Base-by-base conservation (phyloP, 2,113 vertebrate species). In the Pedionomus torquatus region DNA sequence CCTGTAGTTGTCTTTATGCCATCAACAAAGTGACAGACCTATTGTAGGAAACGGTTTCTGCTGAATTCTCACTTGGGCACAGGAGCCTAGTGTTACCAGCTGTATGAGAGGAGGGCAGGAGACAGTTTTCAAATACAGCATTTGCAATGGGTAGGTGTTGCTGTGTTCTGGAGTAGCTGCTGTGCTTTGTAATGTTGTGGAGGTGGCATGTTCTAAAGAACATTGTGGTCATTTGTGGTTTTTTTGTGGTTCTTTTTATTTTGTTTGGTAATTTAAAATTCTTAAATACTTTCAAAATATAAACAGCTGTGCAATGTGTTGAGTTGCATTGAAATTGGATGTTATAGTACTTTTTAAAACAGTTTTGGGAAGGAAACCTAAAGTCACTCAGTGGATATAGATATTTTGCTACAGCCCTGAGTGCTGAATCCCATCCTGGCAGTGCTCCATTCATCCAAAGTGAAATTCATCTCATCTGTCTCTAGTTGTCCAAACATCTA, bases 151-250 rank as follows among this genome's bases (percentile, higher is more conserved):
- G 44, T 39, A 35, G 15, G 4, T 43, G 48, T 77, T 76, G 5
- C 60, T 15, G 1, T 48, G 7, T 10, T 25, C 75, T 52, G 39
- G 35, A 75, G 44, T 15, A n/a, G 13, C 39, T 28, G 9, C 51
- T 66, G 19, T 74, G 54, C 60, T 71, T 77, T 54, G 30, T 65
- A 17, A 37, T 41, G 66, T 58, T 49, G 48, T 1, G 2, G 7
- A 55, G 39, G 43, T 11, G 17, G 13, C 31, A 18, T 0, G 0
- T 66, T 61, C 12, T 54, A 30, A 87, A 77, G 49, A 83, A 39
- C 1, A 0, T 12, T 1, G 23, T 35, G 25, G 20, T 61, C 0
- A 11, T 84, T 66, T 58, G 4, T 35, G 17, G n/a, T n/a, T n/a
- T 58, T 35, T 26, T 75, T 61, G 55, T 54, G 46, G 23, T 87